A percentile compares a stretch with the other conserved stretches of the same genome.
Evolutionary conservation across 2,888 invertebrate species (phyloP).

Genomic region (Dioctria rufipes): DNA sequence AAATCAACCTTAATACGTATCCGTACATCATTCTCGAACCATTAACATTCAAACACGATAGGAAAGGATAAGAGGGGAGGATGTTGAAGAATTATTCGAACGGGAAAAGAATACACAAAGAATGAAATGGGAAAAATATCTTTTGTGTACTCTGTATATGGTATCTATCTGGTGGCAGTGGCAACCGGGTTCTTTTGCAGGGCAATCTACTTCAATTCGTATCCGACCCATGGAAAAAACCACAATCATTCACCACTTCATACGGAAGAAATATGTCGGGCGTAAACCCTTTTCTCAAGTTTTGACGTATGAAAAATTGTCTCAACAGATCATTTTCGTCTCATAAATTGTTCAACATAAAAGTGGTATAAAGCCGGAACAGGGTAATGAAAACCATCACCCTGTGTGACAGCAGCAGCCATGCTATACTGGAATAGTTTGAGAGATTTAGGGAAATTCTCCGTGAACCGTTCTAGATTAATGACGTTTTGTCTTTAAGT

Average conservation of each 20-base stretch:
- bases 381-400: slow-evolving; percentile 39
- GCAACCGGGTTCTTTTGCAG: neutral
- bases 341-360: slow-evolving; percentile 45
- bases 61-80: slow-evolving; percentile 2
- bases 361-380: slow-evolving; percentile 25
- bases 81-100: neutral
- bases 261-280: slow-evolving; percentile 39
- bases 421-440: slow-evolving; percentile 16
- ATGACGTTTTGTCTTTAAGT: slow-evolving; percentile 13
- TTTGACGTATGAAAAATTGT: slow-evolving; percentile 43
- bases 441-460: slow-evolving; percentile 8
- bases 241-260: slow-evolving; percentile 43
- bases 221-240: neutral
- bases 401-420: neutral
- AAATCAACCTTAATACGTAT: slow-evolving; percentile 16
- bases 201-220: neutral
- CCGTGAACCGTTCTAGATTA: slow-evolving; percentile 1
- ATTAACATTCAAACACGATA: slow-evolving; percentile 36
- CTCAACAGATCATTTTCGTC: slow-evolving; percentile 46
- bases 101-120: neutral
- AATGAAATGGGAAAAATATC: slow-evolving; percentile 14
- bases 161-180: neutral
- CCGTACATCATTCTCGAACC: slow-evolving; percentile 38
- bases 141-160: neutral
- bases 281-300: slow-evolving; percentile 33